These are phyloP conservation scores for Congeria kusceri DNA, from an alignment of 2,888 invertebrate species.

Conservation along the genomic window DNA sequence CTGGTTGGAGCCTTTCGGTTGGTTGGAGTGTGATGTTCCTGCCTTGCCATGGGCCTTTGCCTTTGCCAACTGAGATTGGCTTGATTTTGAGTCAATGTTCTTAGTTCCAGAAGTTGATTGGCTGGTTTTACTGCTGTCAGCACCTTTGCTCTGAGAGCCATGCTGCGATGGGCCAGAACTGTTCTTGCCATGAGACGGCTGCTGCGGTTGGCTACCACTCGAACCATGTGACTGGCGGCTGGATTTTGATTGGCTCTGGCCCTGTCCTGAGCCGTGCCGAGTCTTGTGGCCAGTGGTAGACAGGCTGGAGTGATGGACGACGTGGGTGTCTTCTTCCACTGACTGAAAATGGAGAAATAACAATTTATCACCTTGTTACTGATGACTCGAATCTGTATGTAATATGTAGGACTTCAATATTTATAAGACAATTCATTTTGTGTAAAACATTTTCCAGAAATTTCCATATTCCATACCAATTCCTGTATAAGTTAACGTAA, in stretches of 20 bases:
- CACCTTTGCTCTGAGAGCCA: slow-evolving; percentile 48
- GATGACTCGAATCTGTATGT: too few species aligned
- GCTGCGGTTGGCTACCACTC: slow-evolving; percentile 48
- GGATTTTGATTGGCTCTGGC: slow-evolving; percentile 59
- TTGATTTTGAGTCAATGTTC: slow-evolving; percentile 55
- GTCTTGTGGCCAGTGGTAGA: slow-evolving; percentile 60
- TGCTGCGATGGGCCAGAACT: slow-evolving; percentile 56
- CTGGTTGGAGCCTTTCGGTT: slow-evolving; percentile 32
- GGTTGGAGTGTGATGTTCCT: slow-evolving; percentile 25
- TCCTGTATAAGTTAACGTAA: too few species aligned
- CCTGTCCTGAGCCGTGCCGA: slow-evolving; percentile 60
- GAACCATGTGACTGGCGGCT: slow-evolving; percentile 61
- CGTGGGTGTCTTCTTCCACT: slow-evolving; percentile 59
- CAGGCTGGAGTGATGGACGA: slow-evolving; percentile 57
- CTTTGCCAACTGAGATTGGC: slow-evolving; percentile 43
- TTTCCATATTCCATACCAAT: too few species aligned
- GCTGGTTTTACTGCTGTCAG: slow-evolving; percentile 56
- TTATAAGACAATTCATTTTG: too few species aligned
- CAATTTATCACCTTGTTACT: too few species aligned
- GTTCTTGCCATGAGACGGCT: slow-evolving; percentile 51
- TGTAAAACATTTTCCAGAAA: too few species aligned
- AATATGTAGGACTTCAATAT: too few species aligned
- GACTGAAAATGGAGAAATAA: slow-evolving; percentile 59
- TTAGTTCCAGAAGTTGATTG: slow-evolving; percentile 53
- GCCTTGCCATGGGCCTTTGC: slow-evolving; percentile 20